These are phyloP conservation scores for Leptinotarsa rubiginosa DNA, from an alignment of 2,888 invertebrate genomes.

Conservation along the genomic window DNA sequence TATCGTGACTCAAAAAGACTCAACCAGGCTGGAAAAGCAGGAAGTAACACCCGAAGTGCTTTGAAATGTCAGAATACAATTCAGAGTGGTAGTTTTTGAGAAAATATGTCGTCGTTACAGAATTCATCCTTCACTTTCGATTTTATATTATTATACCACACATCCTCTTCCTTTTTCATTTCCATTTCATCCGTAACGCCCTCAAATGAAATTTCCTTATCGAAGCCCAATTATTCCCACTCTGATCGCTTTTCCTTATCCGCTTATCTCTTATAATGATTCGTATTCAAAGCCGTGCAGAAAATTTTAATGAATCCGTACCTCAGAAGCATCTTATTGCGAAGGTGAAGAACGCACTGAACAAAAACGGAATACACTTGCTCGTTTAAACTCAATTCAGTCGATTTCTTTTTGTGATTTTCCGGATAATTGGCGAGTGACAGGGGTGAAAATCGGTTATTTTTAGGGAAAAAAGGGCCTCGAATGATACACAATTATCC, in stretches of 20 bases:
- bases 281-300: neutral
- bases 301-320: slow-evolving; percentile 5
- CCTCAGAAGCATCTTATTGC: neutral
- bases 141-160: too few relatives aligned
- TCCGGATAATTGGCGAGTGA: neutral
- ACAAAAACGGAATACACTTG: neutral
- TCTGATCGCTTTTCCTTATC: neutral
- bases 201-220: neutral
- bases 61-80: too few relatives aligned
- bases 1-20: too few relatives aligned
- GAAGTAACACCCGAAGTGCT: too few relatives aligned
- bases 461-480: neutral
- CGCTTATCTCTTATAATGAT: neutral
- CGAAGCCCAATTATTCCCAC: neutral
- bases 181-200: too few relatives aligned
- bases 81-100: too few relatives aligned
- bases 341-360: neutral
- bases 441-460: neutral
- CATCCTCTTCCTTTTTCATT: too few relatives aligned
- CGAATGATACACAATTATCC: too few relatives aligned
- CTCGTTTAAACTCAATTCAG: neutral
- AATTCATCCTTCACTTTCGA: too few relatives aligned
- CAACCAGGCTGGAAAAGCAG: too few relatives aligned
- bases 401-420: neutral
- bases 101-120: too few relatives aligned